These are phyloP conservation scores for Empidonax alnorum DNA, from an alignment of 2,113 vertebrate species.

Conservation along the genomic window DNA sequence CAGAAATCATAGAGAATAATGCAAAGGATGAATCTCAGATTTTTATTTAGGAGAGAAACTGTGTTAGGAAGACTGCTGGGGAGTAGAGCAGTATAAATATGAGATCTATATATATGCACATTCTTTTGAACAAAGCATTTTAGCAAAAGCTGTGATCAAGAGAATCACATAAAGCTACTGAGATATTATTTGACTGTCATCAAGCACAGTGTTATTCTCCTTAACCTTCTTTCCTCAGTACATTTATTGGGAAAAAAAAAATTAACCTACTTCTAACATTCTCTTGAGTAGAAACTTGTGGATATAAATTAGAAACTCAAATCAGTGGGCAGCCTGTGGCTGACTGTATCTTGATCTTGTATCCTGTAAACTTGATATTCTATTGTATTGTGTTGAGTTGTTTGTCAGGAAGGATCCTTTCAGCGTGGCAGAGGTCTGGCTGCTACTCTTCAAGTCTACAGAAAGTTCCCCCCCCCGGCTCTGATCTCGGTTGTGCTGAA, in stretches of 20 bases:
- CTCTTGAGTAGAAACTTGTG: neutral
- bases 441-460: neutral
- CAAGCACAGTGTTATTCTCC: neutral
- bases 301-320: neutral
- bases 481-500: neutral
- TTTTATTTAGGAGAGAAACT: neutral
- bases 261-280: neutral
- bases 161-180: neutral
- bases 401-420: neutral
- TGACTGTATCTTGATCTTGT: neutral
- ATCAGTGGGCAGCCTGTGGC: neutral
- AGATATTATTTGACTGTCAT: neutral
- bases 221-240: neutral
- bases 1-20: neutral
- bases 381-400: accelerated
- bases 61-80: neutral
- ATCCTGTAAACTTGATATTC: neutral
- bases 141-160: neutral
- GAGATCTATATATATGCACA: neutral
- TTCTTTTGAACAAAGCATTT: neutral
- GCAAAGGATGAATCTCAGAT: neutral
- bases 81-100: neutral
- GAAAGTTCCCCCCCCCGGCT: neutral
- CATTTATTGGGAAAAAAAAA: neutral
- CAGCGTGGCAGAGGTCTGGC: neutral